These are phyloP conservation scores for Pygmarrhopalites habei DNA, from an alignment of 1,140 invertebrate genomes.

Conservation along the genomic window DNA sequence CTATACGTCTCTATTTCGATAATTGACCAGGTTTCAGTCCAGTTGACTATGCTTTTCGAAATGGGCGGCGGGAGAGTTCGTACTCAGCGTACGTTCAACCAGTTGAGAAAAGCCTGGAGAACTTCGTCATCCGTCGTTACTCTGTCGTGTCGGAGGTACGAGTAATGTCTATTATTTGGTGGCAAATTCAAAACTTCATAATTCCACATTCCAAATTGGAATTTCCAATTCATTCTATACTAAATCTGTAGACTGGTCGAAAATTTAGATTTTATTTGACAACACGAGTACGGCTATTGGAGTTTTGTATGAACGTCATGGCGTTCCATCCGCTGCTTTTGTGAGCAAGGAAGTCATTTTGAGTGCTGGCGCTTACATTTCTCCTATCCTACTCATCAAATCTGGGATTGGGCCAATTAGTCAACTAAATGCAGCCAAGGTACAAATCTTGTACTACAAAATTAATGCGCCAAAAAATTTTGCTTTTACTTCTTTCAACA, in stretches of 20 bases:
- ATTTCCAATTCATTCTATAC: too few relatives aligned
- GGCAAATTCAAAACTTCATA: too few relatives aligned
- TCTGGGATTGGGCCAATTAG: slow-evolving; percentile 16
- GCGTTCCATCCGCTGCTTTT: neutral
- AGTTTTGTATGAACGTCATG: slow-evolving; percentile 13
- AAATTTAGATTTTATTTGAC: neutral
- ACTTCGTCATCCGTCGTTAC: neutral
- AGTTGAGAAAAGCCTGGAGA: slow-evolving; percentile 7
- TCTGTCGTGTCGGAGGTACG: slow-evolving; percentile 12
- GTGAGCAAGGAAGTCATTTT: slow-evolving; percentile 20
- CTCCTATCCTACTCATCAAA: slow-evolving; percentile 9
- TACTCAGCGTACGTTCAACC: slow-evolving; percentile 12
- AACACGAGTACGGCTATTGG: slow-evolving; percentile 9
- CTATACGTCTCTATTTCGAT: too few relatives aligned
- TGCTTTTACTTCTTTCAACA: too few relatives aligned
- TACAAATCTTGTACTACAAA: too few relatives aligned
- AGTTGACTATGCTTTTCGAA: neutral
- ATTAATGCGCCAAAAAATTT: too few relatives aligned
- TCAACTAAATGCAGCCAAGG: neutral
- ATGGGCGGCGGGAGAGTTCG: slow-evolving; percentile 1
- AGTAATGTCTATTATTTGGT: too few relatives aligned
- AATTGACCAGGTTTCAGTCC: slow-evolving; percentile 7
- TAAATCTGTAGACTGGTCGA: neutral
- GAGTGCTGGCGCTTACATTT: slow-evolving; percentile 4
- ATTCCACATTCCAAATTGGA: too few relatives aligned